Evolutionary conservation across 2,113 vertebrate genomes (phyloP).

Genomic region (Garra rufa): DNA sequence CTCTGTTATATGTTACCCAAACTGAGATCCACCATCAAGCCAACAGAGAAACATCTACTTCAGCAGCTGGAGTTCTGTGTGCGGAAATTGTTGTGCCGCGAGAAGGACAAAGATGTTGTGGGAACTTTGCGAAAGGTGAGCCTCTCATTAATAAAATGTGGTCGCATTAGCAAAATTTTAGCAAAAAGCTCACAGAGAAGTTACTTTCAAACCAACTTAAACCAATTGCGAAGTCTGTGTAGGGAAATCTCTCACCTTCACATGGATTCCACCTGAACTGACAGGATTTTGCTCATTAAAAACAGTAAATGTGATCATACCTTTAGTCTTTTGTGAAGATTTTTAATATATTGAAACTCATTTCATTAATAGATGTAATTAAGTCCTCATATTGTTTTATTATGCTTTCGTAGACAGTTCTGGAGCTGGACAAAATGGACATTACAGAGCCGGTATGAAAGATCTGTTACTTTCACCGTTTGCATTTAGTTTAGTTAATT

Average conservation of each 20-base stretch:
- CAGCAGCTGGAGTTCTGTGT: conserved; percentile 92
- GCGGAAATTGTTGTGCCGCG: conserved; percentile 89
- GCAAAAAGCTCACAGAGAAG: neutral
- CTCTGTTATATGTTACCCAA: conserved; percentile 89
- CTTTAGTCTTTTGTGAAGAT: conserved; percentile 17
- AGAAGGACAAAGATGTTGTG: conserved; percentile 94
- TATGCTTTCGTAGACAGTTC: conserved; percentile 79
- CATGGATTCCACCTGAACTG: neutral
- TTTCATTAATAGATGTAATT: neutral
- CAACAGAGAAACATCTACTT: conserved; percentile 89
- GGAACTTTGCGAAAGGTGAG: conserved; percentile 88
- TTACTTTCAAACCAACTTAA: neutral
- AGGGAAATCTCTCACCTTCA: neutral
- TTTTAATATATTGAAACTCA: neutral
- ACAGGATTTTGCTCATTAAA: neutral
- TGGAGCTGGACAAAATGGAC: conserved; percentile 95
- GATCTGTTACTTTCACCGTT: conserved; percentile 28
- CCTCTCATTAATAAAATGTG: neutral
- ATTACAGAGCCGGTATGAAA: conserved; percentile 77
- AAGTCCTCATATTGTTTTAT: neutral
- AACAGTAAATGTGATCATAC: neutral
- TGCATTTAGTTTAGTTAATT: neutral
- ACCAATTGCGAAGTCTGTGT: neutral
- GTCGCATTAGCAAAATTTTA: neutral
- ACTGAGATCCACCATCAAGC: conserved; percentile 87